phyloP scores from a whole-genome alignment of 2,797 vertebrate genomes.

The Microchirus variegatus region DNA sequence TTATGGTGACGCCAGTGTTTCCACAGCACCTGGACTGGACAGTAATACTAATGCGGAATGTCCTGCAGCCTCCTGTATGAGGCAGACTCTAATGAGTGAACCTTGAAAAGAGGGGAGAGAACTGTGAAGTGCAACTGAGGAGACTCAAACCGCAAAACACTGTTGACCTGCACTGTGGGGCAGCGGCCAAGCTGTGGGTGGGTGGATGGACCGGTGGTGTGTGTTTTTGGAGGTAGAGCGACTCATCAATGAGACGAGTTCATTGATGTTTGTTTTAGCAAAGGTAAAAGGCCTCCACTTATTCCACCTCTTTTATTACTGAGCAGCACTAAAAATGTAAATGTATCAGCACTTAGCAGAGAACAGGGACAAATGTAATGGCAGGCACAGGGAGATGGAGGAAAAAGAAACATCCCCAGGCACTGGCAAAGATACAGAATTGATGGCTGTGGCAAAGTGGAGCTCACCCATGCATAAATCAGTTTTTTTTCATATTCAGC shows the following conservation, averaged over 20 bases:
- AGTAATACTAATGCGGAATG: conserved; percentile 32
- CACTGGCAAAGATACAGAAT: conserved; percentile 59
- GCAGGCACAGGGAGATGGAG: conserved; percentile 51
- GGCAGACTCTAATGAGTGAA: conserved; percentile 51
- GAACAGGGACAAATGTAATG: conserved; percentile 69
- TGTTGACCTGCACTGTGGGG: conserved; percentile 86
- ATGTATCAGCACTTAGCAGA: conserved; percentile 77
- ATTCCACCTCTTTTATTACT: conserved; percentile 72
- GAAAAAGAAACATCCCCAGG: conserved; percentile 62
- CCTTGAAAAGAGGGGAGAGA: conserved; percentile 48
- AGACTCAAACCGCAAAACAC: conserved; percentile 81
- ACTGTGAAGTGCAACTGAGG: conserved; percentile 66
- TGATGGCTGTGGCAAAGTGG: conserved; percentile 65
- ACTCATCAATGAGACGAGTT: conserved; percentile 53
- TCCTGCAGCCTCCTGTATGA: conserved; percentile 33
- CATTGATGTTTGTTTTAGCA: conserved; percentile 69
- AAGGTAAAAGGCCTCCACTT: conserved; percentile 62
- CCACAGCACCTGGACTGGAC: conserved; percentile 42
- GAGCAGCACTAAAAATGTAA: conserved; percentile 80
- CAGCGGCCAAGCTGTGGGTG: conserved; percentile 52
- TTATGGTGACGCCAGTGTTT: conserved; percentile 22
- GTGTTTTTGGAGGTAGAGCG: conserved; percentile 23
- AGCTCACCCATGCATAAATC: conserved; percentile 74
- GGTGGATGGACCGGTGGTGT: conserved; percentile 31
- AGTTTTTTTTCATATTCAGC: conserved; percentile 74